Percentiles rank a stretch among this genome's conserved stretches.
Evolutionary conservation across 1,140 invertebrate genomes (phyloP).

Genomic region (Meloidogyne exigua): DNA sequence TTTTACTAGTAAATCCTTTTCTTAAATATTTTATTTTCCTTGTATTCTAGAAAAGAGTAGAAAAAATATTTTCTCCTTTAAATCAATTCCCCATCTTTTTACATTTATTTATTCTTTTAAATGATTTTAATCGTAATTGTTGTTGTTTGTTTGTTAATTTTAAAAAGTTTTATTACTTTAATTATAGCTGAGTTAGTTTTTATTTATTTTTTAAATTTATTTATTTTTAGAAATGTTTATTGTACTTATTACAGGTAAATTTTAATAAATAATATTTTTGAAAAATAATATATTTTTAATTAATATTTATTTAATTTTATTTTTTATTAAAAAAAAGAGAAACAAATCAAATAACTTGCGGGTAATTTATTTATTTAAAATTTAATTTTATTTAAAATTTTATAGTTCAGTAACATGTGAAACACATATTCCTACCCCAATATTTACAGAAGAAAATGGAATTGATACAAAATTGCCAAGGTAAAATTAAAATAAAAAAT

Average conservation of each 20-base stretch:
- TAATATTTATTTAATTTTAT: background rate
- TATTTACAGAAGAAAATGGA: conserved; percentile 47
- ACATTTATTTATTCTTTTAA: too few relatives aligned
- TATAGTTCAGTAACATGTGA: conserved; percentile 50
- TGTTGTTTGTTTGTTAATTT: background rate
- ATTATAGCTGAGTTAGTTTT: background rate
- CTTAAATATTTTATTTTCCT: too few relatives aligned
- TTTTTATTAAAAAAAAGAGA: too few relatives aligned
- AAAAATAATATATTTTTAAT: too few relatives aligned
- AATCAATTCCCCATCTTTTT: background rate
- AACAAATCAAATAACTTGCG: conserved; percentile 59
- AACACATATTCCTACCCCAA: conserved; percentile 47
- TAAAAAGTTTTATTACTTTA: background rate
- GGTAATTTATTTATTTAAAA: conserved; percentile 37
- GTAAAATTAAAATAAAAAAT: background rate
- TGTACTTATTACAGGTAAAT: conserved; percentile 56
- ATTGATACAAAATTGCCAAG: conserved; percentile 54
- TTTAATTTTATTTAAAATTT: background rate
- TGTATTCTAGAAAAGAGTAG: too few relatives aligned
- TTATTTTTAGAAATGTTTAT: conserved; percentile 56
- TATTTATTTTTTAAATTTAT: background rate
- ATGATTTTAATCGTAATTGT: background rate
- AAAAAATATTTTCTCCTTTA: background rate
- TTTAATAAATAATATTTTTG: too few relatives aligned
- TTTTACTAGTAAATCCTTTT: too few relatives aligned